Percentiles rank a stretch among this genome's conserved stretches.
Conservation (phyloP, 2,113 vertebrate species). For the Geococcyx californianus region DNA sequence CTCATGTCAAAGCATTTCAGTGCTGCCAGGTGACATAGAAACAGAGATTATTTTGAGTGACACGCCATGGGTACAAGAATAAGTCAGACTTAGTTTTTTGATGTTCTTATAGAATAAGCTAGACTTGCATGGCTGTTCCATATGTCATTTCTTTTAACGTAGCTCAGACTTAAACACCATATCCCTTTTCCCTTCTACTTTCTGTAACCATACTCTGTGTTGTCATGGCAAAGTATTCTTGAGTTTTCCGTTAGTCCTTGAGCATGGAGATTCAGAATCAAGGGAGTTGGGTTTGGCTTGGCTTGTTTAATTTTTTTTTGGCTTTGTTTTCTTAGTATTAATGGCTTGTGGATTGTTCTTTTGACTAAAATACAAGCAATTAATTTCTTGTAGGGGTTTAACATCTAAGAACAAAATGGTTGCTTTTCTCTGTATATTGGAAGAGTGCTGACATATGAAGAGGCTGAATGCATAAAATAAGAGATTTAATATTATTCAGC, state of each 20-base stretch:
- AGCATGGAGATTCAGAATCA: neutral
- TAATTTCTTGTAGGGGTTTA: neutral
- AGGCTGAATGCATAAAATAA: neutral
- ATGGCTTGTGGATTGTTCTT: neutral
- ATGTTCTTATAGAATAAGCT: neutral
- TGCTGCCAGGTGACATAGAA: neutral
- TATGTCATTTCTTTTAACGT: neutral
- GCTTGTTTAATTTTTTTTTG: neutral
- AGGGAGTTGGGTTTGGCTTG: fast-evolving
- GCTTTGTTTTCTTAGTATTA: neutral
- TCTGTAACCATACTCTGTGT: neutral
- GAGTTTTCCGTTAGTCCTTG: neutral
- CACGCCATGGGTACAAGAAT: neutral
- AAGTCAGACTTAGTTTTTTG: neutral
- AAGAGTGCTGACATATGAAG: neutral
- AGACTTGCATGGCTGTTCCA: neutral
- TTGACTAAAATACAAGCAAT: neutral
- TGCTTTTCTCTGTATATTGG: neutral
- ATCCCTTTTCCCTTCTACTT: neutral
- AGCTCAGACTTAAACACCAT: neutral
- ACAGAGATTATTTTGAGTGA: neutral
- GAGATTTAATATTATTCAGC: neutral
- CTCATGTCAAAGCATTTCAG: neutral
- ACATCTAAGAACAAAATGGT: neutral
- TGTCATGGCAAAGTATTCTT: neutral